Evolutionary conservation across 2,797 vertebrate genomes (phyloP), one percentile per base, ranked within the genome.

Genomic region (Carduelis carduelis): DNA sequence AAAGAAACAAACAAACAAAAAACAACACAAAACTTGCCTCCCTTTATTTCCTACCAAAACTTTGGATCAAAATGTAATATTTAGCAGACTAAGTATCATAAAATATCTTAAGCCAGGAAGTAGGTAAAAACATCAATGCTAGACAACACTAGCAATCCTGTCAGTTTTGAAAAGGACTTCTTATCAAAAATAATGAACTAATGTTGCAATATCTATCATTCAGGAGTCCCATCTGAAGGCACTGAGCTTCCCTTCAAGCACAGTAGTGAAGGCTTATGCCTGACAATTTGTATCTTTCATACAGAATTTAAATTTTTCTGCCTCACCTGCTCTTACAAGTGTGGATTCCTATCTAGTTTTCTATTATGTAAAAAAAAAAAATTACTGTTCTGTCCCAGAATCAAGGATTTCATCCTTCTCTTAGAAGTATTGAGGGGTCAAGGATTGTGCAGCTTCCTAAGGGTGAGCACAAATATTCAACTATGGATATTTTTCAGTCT

Each of bases 231-330:
- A 95, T 96, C 78, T 94, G 63, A 92, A 96, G 55, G 37, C 59
- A 72, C 22, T 53, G 52, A 81, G 18, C 14, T 97, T 97, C 80
- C 87, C 84, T 92, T 95, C 91, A 96, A 91, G 50, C 44, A 83
- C 41, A 96, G 95, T 60, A 94, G 19, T 27, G 52, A 82, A 95
- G 70, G 59, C 26, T 87, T 95, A 87, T 87, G 77, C 72, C 89
- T 94, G 94, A 95, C 39, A 95, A 90, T 96, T 95, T 96, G 14
- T 43, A 89, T 93, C 39, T 94, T 97, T 97, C 91, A 83, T 70
- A 92, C 71, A 95, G 96, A 96, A 94, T 97, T 96, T 89, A 95
- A 94, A 28, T 56, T 91, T 96, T 96, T 96, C 69, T 96, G 70
- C 83, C 93, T 83, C 89, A 91, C 93, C 52, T 97, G 87, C 64